Evolutionary conservation across 2,113 vertebrate species (phyloP).

Genomic region (Turdus rufiventris): DNA sequence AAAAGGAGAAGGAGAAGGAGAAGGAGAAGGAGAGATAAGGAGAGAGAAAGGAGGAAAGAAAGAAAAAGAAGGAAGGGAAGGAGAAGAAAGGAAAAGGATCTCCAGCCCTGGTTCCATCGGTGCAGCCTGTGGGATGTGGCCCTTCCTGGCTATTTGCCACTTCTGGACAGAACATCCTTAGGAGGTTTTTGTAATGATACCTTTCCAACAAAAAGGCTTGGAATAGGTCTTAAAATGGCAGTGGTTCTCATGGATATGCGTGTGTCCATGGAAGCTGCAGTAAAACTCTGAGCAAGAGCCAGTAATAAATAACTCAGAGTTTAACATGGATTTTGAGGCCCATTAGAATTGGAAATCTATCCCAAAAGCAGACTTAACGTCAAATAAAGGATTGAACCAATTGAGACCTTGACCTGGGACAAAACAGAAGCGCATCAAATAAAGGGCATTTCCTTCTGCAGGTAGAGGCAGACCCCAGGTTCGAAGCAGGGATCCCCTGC

Average conservation of each 20-base stretch:
- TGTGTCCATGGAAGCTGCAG: neutral
- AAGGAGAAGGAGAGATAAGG: too few relatives aligned
- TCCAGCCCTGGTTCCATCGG: fast-evolving
- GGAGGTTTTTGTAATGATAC: neutral
- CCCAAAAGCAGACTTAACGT: neutral
- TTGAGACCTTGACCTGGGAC: neutral
- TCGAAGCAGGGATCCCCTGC: neutral
- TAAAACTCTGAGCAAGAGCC: neutral
- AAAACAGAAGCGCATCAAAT: neutral
- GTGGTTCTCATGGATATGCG: neutral
- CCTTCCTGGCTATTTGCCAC: fast-evolving
- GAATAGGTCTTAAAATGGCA: neutral
- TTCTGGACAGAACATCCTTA: neutral
- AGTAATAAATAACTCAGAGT: neutral
- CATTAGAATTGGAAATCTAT: neutral
- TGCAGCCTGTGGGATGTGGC: fast-evolving
- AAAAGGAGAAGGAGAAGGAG: fast-evolving
- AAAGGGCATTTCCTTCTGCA: neutral
- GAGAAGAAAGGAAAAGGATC: neutral
- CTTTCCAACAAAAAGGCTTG: neutral
- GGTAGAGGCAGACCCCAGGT: neutral
- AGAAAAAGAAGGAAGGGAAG: neutral
- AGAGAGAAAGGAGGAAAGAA: too few relatives aligned
- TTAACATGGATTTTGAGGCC: neutral
- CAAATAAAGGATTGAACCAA: neutral